Base-by-base conservation (phyloP, 2,888 invertebrate genomes). In the Ophion obscuratus region DNA sequence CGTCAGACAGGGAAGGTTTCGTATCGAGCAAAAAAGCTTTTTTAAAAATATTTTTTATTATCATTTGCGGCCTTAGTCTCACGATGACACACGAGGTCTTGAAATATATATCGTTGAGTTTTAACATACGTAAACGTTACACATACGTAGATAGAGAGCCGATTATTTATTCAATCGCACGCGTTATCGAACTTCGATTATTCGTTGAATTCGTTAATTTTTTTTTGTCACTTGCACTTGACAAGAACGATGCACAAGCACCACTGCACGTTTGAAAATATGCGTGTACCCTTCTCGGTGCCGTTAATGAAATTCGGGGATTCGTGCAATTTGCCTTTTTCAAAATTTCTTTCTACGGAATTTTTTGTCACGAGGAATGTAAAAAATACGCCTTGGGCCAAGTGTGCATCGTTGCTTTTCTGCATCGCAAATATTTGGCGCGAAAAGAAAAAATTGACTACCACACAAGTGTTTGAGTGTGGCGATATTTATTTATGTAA, bases 121-220 rank as follows among this genome's bases (percentile, higher is more conserved):
- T 81, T 73, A 71, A 9, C 11, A 85, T 76, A 76, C 78, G 78
- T 75, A 75, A 64, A 57, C 75, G 75, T 82, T n/a, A 20, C n/a
- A 17, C 11, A 4, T 17, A 77, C 83, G 67, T 83, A 77, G 75
- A 76, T 80, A 83, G 76, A 80, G 44, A 80, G 53, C 31, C 27
- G 64, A 83, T 83, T 86, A 86, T 83, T 86, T 86, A 86, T 86
- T 86, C 31, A 83, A 81, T 44, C 6, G 53, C 59, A 47, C 47
- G 61, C 40, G 57, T 76, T 75, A 24, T 82, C 78, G 68, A 44
- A 74, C 64, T 68, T 64, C 62, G 67, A 70, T 82, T 47, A 62
- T 74, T 70, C 53, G 74, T 79, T 79, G 59, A n/a, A 79, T 71
- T 73, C 59, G 76, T 79, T 44, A 40, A 74, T 36, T 77, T 74